Conservation (phyloP, 2,888 invertebrate species). For the Pandemis heparana region DNA sequence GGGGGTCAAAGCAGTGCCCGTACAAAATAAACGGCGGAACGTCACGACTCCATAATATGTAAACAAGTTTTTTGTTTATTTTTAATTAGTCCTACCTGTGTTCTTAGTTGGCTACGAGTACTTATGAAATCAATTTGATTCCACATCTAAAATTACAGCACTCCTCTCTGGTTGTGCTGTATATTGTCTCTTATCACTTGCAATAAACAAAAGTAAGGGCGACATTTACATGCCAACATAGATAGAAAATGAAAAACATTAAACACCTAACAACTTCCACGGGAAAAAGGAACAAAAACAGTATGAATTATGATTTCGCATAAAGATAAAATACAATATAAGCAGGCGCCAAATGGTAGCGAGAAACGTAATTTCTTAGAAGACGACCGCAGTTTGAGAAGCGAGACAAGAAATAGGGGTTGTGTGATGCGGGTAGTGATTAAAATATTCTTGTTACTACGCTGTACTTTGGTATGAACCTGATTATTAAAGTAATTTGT, state of each 20-base stretch:
- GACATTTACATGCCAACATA: constrained; percentile 70
- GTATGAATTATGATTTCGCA: constrained; percentile 83
- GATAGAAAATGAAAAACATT: constrained; percentile 72
- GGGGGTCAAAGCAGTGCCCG: constrained; percentile 71
- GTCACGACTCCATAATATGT: constrained; percentile 69
- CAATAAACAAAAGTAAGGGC: constrained; percentile 71
- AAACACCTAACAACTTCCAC: constrained; percentile 72
- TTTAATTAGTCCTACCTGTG: constrained; percentile 46
- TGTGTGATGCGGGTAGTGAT: constrained; percentile 46
- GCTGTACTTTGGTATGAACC: not conserved
- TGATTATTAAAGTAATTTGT: not conserved
- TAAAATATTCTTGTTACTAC: constrained; percentile 24
- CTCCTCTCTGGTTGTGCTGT: constrained; percentile 55
- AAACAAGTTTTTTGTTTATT: constrained; percentile 64
- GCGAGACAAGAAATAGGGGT: constrained; percentile 67
- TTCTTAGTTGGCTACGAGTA: not conserved
- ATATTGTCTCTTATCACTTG: constrained; percentile 65
- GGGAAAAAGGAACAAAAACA: constrained; percentile 73
- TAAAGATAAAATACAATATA: constrained; percentile 84
- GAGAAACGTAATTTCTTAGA: constrained; percentile 77
- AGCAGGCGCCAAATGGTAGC: constrained; percentile 78
- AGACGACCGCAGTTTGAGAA: constrained; percentile 64
- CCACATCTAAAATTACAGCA: not conserved
- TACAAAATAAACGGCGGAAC: constrained; percentile 66
- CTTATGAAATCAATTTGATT: constrained; percentile 1